Base-by-base conservation (phyloP, 2,113 vertebrate species). In the Protobothrops mucrosquamatus region DNA sequence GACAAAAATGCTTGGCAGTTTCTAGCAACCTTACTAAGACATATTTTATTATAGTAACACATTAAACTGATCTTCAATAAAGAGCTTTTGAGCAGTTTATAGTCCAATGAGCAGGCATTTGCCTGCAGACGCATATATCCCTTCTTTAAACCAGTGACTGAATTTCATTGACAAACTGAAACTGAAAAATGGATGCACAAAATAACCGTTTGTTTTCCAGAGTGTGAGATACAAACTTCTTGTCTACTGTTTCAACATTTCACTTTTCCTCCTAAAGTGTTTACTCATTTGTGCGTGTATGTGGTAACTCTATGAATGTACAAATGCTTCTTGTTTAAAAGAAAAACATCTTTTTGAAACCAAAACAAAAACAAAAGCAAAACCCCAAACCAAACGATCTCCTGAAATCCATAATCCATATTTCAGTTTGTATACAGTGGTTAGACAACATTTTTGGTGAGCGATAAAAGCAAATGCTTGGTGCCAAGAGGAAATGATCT, bases 401-500 rank as follows among this genome's bases (percentile, higher is more conserved):
- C 48, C 94, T 87, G 91, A 95, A 95, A 95, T 43, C 85, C 57
- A 48, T 90, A 93, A 93, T 81, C 59, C 88, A 43, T 57, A 92
- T 95, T 94, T 94, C 61, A 89, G 26, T 64, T 18, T 18, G 43
- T 87, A 18, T 90, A 90, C 94, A 88, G 91, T 94, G 94, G 95
- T 93, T 89, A 96, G 94, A 87, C 81, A 88, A 29, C 39, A 85
- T 96, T 96, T 95, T 92, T 91, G 51, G 81, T 95, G 87, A 95
- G 94, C 90, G 34, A 89, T 51, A 95, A 96, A 97, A 94, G 61
- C 48, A 92, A 95, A 87, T n/a, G 86, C 89, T 89, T 92, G 39
- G 24, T 96, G 91, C 11, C 7, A 59, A 96, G 92, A 95, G 39
- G 89, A 96, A 95, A 94, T 5, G 89, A 93, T 95, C 88, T 93